Percentiles rank a stretch among this genome's conserved stretches.
Conservation (phyloP, 2,797 vertebrate species). For the Neosilurus mollespiculum region DNA sequence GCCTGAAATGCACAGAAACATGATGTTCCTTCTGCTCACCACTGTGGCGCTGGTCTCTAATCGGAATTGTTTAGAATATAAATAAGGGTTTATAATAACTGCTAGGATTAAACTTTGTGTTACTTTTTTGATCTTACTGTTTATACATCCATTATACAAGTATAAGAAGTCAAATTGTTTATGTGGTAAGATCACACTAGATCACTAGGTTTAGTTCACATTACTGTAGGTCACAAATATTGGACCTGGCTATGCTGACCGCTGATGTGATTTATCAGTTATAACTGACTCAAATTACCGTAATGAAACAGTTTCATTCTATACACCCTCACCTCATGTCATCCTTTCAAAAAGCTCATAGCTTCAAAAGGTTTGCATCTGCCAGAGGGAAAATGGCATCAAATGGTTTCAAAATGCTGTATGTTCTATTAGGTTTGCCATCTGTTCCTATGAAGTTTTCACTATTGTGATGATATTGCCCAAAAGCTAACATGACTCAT, state of each 20-base stretch:
- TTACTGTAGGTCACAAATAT: background rate
- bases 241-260: background rate
- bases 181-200: too few relatives aligned
- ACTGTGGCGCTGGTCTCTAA: background rate
- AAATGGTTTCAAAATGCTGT: background rate
- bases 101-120: background rate
- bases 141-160: too few relatives aligned
- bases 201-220: background rate
- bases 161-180: too few relatives aligned
- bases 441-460: background rate
- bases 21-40: background rate
- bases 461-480: background rate
- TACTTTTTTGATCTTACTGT: too few relatives aligned
- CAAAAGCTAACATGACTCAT: constrained; percentile 21
- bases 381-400: background rate
- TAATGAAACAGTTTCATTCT: background rate
- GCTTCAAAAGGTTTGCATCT: background rate
- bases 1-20: background rate
- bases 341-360: background rate
- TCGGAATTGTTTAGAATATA: background rate
- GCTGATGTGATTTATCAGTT: background rate
- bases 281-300: background rate
- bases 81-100: background rate
- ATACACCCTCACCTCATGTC: constrained; percentile 1
- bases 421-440: background rate